Evolutionary conservation across 2,888 invertebrate genomes (phyloP).

Genomic region (Sphinx pinastri): DNA sequence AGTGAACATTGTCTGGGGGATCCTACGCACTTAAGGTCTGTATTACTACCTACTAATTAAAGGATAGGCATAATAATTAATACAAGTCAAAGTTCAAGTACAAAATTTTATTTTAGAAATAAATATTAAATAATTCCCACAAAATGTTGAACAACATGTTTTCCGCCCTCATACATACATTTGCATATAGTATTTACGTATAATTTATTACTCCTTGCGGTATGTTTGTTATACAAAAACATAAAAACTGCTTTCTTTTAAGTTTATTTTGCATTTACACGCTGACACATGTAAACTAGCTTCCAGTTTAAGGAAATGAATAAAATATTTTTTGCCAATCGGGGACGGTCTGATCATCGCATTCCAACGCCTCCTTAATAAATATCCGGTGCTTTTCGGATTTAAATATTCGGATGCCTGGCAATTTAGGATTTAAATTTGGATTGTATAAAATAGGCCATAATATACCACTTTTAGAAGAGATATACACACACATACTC

Average conservation of each 20-base stretch:
- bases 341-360: slow-evolving; percentile 26
- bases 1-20: too few relatives aligned
- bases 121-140: not conserved
- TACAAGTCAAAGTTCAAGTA: too few relatives aligned
- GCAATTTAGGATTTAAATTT: not conserved
- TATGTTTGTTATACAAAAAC: slow-evolving; percentile 1
- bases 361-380: slow-evolving; percentile 27
- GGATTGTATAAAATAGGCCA: not conserved
- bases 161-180: not conserved
- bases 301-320: slow-evolving; percentile 23
- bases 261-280: not conserved
- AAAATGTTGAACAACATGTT: not conserved
- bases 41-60: too few relatives aligned
- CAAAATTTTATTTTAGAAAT: not conserved
- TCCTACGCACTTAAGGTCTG: too few relatives aligned
- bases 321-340: slow-evolving; percentile 12
- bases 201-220: slow-evolving; percentile 3
- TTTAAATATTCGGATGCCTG: not conserved
- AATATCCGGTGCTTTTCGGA: slow-evolving; percentile 23
- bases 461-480: not conserved
- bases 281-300: slow-evolving; percentile 1
- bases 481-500: too few relatives aligned
- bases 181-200: not conserved
- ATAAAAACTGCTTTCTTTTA: not conserved
- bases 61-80: too few relatives aligned